These are phyloP conservation scores for Penaeus monodon DNA, from an alignment of 2,888 invertebrate species.

Conservation along the genomic window DNA sequence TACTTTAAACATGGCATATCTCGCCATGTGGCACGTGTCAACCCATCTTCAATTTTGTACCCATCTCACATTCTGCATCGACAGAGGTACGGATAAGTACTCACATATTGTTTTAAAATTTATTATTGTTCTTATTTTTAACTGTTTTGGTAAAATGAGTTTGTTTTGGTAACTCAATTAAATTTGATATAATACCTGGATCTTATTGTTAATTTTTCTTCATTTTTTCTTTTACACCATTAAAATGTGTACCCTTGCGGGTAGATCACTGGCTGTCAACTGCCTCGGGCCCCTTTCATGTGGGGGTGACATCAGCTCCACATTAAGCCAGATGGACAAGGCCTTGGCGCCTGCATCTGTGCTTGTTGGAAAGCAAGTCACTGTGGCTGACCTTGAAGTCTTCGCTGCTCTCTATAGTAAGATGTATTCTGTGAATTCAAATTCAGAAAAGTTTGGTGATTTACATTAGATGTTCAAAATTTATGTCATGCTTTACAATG, in stretches of 20 bases:
- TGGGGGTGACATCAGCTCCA: slow-evolving; percentile 76
- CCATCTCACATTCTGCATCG: slow-evolving; percentile 78
- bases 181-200: no score
- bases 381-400: slow-evolving; percentile 89
- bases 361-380: slow-evolving; percentile 83
- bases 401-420: slow-evolving; percentile 79
- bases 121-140: no score
- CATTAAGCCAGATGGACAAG: slow-evolving; percentile 82
- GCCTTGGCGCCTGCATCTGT: slow-evolving; percentile 83
- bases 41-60: slow-evolving; percentile 75
- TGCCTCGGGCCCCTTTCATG: slow-evolving; percentile 75
- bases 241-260: slow-evolving; percentile 66
- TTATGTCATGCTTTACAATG: no score
- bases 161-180: no score
- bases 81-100: slow-evolving; percentile 74
- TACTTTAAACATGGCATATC: slow-evolving; percentile 82
- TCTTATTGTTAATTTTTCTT: neutral
- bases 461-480: no score
- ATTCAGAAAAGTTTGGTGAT: no score
- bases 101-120: neutral
- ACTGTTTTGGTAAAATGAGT: no score
- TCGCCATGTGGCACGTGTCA: slow-evolving; percentile 78
- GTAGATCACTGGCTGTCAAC: slow-evolving; percentile 93
- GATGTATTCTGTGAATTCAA: slow-evolving; percentile 20
- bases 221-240: neutral